Conservation (phyloP, 1,140 invertebrate species). For the Yoshiicerus persimilis region DNA sequence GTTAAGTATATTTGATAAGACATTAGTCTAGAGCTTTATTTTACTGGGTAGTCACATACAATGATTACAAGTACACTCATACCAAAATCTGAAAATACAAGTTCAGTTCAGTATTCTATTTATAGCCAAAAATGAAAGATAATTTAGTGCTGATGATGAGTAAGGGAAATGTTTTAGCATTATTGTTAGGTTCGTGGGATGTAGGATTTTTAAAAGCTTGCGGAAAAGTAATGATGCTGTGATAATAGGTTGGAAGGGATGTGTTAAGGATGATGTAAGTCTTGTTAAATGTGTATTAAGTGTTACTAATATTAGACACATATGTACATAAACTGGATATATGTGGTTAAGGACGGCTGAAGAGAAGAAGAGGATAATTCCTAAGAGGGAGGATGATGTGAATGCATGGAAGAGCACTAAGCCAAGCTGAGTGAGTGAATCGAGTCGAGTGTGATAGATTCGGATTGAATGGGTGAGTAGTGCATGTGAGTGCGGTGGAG, state of each 20-base stretch:
- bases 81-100: too few relatives aligned
- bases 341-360: neutral
- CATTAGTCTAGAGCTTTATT: too few relatives aligned
- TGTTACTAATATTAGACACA: neutral
- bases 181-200: neutral
- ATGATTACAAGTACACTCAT: too few relatives aligned
- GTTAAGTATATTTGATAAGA: too few relatives aligned
- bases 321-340: neutral
- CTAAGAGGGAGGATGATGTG: neutral
- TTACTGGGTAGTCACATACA: too few relatives aligned
- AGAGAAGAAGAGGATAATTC: neutral
- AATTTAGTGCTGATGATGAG: too few relatives aligned
- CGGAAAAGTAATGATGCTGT: neutral
- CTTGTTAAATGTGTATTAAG: neutral
- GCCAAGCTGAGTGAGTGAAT: neutral
- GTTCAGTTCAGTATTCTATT: too few relatives aligned
- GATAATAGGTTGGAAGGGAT: neutral
- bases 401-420: neutral
- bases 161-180: too few relatives aligned
- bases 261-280: neutral
- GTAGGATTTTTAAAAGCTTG: neutral
- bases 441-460: neutral
- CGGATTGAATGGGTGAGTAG: neutral
- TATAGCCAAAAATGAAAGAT: too few relatives aligned
- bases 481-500: neutral